These are phyloP conservation scores for Chionodraco myersi DNA, from an alignment of 2,113 vertebrate genomes.

Conservation along the genomic window DNA sequence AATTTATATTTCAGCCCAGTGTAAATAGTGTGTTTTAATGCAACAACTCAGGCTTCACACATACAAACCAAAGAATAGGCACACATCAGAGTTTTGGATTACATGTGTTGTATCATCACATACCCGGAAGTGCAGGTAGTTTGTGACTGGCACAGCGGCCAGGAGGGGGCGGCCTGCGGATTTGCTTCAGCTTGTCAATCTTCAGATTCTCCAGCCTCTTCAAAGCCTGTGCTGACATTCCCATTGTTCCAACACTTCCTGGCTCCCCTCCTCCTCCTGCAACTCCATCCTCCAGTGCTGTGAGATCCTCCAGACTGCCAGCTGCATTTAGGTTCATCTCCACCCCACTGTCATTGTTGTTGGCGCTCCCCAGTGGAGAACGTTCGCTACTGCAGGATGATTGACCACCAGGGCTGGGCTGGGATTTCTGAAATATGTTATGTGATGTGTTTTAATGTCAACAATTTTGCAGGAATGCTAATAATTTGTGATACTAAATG, in stretches of 20 bases:
- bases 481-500: too few relatives aligned
- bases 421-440: conserved; percentile 87
- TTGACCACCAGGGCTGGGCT: conserved; percentile 93
- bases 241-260: conserved; percentile 81
- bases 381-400: conserved; percentile 97
- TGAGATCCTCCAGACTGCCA: conserved; percentile 94
- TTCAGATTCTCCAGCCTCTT: conserved; percentile 94
- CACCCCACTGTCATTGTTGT: conserved; percentile 97
- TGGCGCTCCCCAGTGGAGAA: conserved; percentile 93
- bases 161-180: conserved; percentile 85
- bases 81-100: neutral
- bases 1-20: neutral
- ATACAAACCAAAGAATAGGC: neutral
- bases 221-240: conserved; percentile 89
- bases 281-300: conserved; percentile 89
- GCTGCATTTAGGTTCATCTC: conserved; percentile 95
- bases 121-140: conserved; percentile 90
- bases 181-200: conserved; percentile 94
- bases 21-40: neutral
- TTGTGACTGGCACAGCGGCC: conserved; percentile 83
- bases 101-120: neutral
- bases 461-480: neutral
- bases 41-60: neutral
- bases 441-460: neutral
- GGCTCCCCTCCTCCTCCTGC: conserved; percentile 71